Evolutionary conservation across 2,797 vertebrate species (phyloP).

Genomic region (Sebastes goodei): DNA sequence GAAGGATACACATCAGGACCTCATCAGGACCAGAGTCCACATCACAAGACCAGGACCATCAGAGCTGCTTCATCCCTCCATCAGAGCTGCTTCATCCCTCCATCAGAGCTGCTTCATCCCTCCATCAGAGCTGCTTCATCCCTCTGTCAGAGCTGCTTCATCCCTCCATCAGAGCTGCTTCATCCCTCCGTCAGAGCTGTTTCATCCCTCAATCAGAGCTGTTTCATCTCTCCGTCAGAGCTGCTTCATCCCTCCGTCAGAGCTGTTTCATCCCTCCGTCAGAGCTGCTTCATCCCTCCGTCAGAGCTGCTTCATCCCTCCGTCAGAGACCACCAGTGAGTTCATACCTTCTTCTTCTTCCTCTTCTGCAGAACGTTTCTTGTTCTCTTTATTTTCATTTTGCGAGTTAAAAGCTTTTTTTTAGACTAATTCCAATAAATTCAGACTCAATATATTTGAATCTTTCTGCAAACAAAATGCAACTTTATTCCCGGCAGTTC

Average conservation of each 20-base stretch:
- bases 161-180: neutral
- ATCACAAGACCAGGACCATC: neutral
- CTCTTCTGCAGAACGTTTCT: neutral
- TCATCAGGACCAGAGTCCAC: neutral
- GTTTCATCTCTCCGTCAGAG: neutral
- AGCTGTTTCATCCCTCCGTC: too few relatives aligned
- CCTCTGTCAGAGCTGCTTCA: neutral
- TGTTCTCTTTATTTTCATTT: too few relatives aligned
- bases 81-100: too few relatives aligned
- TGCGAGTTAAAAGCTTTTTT: neutral
- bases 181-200: too few relatives aligned
- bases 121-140: too few relatives aligned
- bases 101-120: neutral
- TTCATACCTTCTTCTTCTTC: neutral
- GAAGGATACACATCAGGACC: neutral
- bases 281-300: neutral
- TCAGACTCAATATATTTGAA: neutral
- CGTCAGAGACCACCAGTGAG: constrained; percentile 1
- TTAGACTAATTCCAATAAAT: neutral
- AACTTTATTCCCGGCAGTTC: too few relatives aligned
- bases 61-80: too few relatives aligned
- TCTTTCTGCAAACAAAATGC: neutral
- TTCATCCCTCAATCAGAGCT: neutral
- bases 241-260: too few relatives aligned
- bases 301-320: neutral